These are phyloP conservation scores for Platichthys stellatus DNA, from an alignment of 2,113 vertebrate genomes.

Conservation along the genomic window DNA sequence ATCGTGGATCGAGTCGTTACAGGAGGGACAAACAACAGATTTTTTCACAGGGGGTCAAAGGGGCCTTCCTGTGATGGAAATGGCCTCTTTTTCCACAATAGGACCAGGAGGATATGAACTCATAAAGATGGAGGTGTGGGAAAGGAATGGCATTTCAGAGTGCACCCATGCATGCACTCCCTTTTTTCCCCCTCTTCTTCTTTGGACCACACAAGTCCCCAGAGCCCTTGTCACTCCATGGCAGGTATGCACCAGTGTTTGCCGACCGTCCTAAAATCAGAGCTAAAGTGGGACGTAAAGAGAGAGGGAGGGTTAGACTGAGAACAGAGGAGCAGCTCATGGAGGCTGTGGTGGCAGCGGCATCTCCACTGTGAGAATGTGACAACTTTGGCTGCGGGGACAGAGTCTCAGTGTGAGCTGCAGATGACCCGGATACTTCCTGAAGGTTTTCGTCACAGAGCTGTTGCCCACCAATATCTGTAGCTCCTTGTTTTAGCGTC, in stretches of 20 bases:
- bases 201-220: constrained; percentile 13
- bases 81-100: constrained; percentile 58
- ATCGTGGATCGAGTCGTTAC: constrained; percentile 6
- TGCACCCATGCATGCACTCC: constrained; percentile 6
- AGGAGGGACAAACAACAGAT: constrained; percentile 33
- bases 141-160: constrained; percentile 59
- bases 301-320: neutral
- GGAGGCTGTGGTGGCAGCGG: constrained; percentile 9
- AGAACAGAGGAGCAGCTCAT: constrained; percentile 28
- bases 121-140: constrained; percentile 66
- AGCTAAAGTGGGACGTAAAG: neutral
- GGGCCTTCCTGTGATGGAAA: constrained; percentile 62
- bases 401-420: constrained; percentile 28
- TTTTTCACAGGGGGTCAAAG: constrained; percentile 60
- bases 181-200: constrained; percentile 24
- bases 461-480: constrained; percentile 4
- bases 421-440: constrained; percentile 7
- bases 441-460: neutral
- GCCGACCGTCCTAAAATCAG: constrained; percentile 29
- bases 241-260: constrained; percentile 45
- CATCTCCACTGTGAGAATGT: constrained; percentile 14
- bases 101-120: constrained; percentile 60
- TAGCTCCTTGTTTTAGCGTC: constrained; percentile 26
- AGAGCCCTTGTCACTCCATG: constrained; percentile 20
- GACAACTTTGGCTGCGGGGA: neutral